phyloP scores from a whole-genome alignment of 2,797 vertebrate genomes.

The Chaetophractus vellerosus region DNA sequence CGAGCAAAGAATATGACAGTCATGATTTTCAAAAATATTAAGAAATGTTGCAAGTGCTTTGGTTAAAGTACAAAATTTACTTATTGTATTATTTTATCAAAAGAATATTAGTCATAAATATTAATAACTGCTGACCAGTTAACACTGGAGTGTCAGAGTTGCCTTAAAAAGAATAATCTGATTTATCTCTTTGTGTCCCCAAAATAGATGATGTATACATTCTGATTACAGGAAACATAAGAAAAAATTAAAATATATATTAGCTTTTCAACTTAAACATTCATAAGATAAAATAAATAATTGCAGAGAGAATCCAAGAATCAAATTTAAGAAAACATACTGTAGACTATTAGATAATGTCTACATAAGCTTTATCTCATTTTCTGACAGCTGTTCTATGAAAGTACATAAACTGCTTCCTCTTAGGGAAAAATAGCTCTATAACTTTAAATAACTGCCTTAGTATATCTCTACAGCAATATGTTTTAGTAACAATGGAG shows the following conservation, averaged over 20 bases:
- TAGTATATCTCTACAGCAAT: background rate
- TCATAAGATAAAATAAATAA: background rate
- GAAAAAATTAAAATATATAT: constrained; percentile 4
- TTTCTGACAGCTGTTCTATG: background rate
- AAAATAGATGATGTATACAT: background rate
- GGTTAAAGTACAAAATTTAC: background rate
- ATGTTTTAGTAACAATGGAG: background rate
- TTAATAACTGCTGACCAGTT: constrained; percentile 1
- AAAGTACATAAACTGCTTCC: background rate
- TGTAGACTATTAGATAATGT: background rate
- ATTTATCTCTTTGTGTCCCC: background rate
- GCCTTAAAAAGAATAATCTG: background rate
- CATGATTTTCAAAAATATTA: background rate
- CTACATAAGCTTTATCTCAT: background rate
- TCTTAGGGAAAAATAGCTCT: background rate
- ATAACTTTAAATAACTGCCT: background rate
- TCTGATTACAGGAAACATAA: constrained; percentile 31
- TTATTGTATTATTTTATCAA: constrained; percentile 6
- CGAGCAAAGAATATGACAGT: background rate
- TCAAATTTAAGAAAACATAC: background rate
- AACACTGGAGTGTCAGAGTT: background rate
- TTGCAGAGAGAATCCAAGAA: background rate
- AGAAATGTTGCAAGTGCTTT: constrained; percentile 27
- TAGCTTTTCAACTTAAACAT: constrained; percentile 2
- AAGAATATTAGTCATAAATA: background rate